Percentiles rank a stretch among this genome's conserved stretches.
phyloP scores from a whole-genome alignment of 2,797 vertebrate genomes.

The Clamator glandarius region DNA sequence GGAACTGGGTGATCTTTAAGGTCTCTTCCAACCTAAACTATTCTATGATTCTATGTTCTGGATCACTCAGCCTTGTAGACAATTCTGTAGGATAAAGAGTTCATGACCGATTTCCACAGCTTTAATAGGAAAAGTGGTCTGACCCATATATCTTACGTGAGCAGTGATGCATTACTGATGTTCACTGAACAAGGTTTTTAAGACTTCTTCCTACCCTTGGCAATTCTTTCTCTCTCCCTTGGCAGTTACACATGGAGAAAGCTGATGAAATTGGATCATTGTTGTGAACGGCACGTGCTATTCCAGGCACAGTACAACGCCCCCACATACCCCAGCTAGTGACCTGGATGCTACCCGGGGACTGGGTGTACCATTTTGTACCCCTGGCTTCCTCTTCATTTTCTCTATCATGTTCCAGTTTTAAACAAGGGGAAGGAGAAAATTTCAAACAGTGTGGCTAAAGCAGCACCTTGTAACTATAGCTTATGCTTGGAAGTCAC shows the following conservation, averaged over 20 bases:
- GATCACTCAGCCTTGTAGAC: neutral
- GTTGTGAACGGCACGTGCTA: neutral
- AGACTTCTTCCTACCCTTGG: neutral
- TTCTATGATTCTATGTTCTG: neutral
- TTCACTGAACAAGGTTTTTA: neutral
- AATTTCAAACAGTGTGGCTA: neutral
- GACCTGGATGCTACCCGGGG: neutral
- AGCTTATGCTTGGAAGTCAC: neutral
- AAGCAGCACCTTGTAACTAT: neutral
- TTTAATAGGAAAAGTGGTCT: neutral
- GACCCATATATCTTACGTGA: neutral
- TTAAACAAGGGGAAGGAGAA: neutral
- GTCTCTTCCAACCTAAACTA: too few relatives aligned
- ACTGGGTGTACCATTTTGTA: neutral
- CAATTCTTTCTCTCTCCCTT: neutral
- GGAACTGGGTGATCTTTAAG: too few relatives aligned
- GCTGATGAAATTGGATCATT: neutral
- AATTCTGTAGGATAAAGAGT: neutral
- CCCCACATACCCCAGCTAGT: neutral
- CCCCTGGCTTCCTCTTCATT: neutral
- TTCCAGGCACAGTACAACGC: neutral
- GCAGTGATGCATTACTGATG: neutral
- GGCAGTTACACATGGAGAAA: neutral
- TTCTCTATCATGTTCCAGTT: neutral
- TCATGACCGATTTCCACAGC: neutral